Evolutionary conservation across 1,140 invertebrate species (phyloP), one percentile per base, ranked within the genome.

Genomic region (Pseudomyrmex dendroicus): DNA sequence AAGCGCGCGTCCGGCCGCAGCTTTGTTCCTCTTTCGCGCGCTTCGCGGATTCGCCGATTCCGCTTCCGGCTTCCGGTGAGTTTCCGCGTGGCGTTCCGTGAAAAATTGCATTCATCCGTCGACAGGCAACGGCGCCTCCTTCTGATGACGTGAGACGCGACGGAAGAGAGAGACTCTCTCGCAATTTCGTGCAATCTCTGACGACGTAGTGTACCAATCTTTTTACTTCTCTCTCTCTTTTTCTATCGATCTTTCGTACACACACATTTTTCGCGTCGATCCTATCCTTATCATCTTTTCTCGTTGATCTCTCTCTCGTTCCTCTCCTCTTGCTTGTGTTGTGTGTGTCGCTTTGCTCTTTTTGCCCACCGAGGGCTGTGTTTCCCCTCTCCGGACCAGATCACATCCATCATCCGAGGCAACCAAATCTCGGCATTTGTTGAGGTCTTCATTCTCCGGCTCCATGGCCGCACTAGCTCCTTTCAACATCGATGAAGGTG

Each of bases 381-480:
- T 50, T 59, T 8, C 48, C 52, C 22, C 52, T 22, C 22, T 17
- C 10, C 22, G 35, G 57, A 73, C 61, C 52, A 61, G 66, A 59
- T 73, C 86, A 74, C 87, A 90, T 91, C 80, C 87, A 89, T 86
- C 85, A 86, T 85, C 77, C 85, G 62, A 67, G 82, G 59, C 74
- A 85, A 89, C 87, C 86, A 89, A 92, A 92, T 92, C 91, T 89
- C 86, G 62, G 85, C 84, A 84, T 87, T 91, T 85, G 90, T 89
- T 63, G 86, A 90, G 85, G 89, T 89, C 85, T 89, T 86, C 83
- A 82, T 89, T 68, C 76, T 52, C 52, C 44, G 35, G 44, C 56
- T 59, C 61, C 17, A 68, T 63, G 83, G 20, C 78, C 85, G 83
- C 82, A 66, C 82, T 74, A 74, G 54, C 56, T 78, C 67, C 68